These are phyloP conservation scores for Pachypeltis micranthus DNA, from an alignment of 1,140 invertebrate species.

Conservation along the genomic window DNA sequence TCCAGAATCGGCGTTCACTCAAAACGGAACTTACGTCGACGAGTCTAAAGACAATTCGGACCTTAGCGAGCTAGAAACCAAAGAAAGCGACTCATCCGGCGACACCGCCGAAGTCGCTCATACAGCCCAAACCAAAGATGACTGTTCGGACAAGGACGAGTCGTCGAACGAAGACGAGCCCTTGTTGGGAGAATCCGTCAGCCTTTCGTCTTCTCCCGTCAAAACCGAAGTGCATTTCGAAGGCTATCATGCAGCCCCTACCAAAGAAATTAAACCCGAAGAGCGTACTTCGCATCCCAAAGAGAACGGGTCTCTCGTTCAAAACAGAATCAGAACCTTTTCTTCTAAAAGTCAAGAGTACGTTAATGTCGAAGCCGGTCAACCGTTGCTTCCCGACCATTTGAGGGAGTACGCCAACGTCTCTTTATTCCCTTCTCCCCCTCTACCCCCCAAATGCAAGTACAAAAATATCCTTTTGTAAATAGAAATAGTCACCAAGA, in stretches of 20 bases:
- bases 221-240: too few species aligned
- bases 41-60: background rate
- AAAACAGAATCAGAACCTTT: too few species aligned
- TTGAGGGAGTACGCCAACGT: conserved; percentile 15
- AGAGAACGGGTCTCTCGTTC: too few species aligned
- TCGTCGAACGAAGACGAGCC: background rate
- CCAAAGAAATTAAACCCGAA: background rate
- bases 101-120: background rate
- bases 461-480: conserved; percentile 18
- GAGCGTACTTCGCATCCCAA: background rate
- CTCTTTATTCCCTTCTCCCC: conserved; percentile 12
- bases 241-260: too few species aligned
- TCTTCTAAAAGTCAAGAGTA: too few species aligned
- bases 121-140: conserved; percentile 15
- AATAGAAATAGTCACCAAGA: conserved; percentile 4
- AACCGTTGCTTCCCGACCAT: background rate
- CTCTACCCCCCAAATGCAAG: conserved; percentile 14
- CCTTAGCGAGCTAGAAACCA: conserved; percentile 1
- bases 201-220: too few species aligned
- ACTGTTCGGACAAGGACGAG: background rate
- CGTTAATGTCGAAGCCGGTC: background rate
- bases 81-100: background rate
- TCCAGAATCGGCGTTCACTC: conserved; percentile 12
- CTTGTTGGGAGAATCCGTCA: background rate
- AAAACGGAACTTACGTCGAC: conserved; percentile 3